Conservation (phyloP, 2,797 vertebrate genomes). For the Pyrocephalus nanus region DNA sequence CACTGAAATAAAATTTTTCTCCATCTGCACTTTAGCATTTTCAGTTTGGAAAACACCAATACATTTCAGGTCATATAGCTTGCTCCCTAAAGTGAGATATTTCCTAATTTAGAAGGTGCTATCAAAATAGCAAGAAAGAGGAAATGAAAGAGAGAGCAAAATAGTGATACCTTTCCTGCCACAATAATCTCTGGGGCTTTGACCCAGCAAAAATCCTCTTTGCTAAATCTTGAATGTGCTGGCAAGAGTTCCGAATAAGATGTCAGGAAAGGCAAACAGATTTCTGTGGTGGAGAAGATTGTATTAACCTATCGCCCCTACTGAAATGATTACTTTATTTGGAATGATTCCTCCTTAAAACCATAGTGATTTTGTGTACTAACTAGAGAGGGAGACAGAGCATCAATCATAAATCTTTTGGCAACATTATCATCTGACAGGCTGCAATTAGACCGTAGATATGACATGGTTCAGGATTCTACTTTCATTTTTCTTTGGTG, state of each 20-base stretch:
- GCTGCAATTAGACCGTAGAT: not conserved
- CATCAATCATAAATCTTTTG: not conserved
- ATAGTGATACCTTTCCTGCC: not conserved
- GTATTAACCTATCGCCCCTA: not conserved
- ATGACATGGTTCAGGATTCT: not conserved
- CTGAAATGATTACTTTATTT: conserved; percentile 10
- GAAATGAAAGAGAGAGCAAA: conserved; percentile 5
- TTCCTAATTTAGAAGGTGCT: conserved; percentile 34
- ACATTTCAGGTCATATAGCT: not conserved
- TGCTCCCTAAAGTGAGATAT: conserved; percentile 26
- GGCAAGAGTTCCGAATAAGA: not conserved
- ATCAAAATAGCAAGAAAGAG: conserved; percentile 18
- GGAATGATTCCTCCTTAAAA: not conserved
- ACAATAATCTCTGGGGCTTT: conserved; percentile 6
- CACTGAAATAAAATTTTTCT: conserved; percentile 1
- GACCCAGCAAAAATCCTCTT: conserved; percentile 27
- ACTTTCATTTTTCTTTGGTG: not conserved
- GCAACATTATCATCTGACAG: not conserved
- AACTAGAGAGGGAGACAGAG: not conserved
- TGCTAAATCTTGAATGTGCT: not conserved
- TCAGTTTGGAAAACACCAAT: conserved; percentile 4
- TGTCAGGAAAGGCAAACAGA: not conserved
- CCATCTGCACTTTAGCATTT: not conserved
- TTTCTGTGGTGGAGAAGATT: not conserved
- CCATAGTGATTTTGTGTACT: not conserved